These are phyloP conservation scores for Sarcophaga variegata DNA, from an alignment of 2,888 invertebrate genomes.

Conservation along the genomic window DNA sequence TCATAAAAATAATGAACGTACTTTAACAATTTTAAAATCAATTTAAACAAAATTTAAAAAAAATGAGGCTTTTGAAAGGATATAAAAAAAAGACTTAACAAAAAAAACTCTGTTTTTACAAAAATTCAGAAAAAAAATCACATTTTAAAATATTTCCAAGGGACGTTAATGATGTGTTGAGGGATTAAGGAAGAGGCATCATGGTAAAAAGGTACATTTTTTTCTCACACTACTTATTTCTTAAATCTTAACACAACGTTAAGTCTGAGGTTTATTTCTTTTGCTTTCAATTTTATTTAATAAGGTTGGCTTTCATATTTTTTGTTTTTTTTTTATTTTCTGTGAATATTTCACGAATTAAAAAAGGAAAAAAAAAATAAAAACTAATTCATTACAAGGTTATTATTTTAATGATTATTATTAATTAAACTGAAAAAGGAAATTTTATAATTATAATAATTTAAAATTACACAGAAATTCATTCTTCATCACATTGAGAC, in stretches of 20 bases:
- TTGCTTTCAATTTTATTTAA: conserved; percentile 12
- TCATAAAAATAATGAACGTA: conserved; percentile 4
- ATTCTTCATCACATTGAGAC: conserved; percentile 73
- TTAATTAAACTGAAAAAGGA: conserved; percentile 56
- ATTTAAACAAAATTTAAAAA: background rate
- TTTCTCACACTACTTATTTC: conserved; percentile 22
- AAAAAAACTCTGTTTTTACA: too few species aligned
- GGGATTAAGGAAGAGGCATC: conserved; percentile 50
- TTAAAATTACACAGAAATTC: conserved; percentile 72
- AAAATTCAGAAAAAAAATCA: conserved; percentile 7
- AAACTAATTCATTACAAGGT: conserved; percentile 65
- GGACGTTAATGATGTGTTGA: background rate
- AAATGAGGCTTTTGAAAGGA: background rate
- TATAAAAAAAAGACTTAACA: too few species aligned
- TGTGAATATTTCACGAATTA: conserved; percentile 25
- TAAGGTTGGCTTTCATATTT: conserved; percentile 10
- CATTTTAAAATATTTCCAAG: conserved; percentile 18
- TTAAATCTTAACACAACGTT: conserved; percentile 19
- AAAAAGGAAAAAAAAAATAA: conserved; percentile 41
- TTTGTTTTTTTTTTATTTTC: conserved; percentile 16
- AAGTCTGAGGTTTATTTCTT: conserved; percentile 30
- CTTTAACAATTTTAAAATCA: conserved; percentile 15
- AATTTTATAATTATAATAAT: conserved; percentile 60
- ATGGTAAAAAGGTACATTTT: conserved; percentile 55
- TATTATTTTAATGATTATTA: conserved; percentile 50